A percentile compares a stretch with the other conserved stretches of the same genome.
Evolutionary conservation across 2,888 invertebrate species (phyloP).

Genomic region (Pharmacophagus antenor): DNA sequence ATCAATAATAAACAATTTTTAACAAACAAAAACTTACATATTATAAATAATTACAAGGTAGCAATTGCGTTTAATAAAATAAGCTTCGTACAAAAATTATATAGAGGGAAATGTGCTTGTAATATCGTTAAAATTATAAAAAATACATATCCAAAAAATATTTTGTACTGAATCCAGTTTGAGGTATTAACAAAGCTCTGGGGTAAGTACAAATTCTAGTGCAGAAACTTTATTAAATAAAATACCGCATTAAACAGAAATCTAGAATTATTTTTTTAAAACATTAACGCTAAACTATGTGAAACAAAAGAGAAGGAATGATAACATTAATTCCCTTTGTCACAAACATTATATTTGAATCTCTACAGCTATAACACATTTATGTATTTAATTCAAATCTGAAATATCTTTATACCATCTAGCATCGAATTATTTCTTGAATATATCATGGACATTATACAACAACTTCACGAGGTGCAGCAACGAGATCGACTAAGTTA

Average conservation of each 20-base stretch:
- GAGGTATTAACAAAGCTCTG: too few relatives aligned
- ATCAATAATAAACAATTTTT: not conserved
- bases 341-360: constrained; percentile 54
- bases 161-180: too few relatives aligned
- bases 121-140: not conserved
- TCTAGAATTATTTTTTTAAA: not conserved
- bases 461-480: constrained; percentile 66
- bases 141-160: too few relatives aligned
- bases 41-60: not conserved
- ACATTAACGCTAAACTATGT: not conserved
- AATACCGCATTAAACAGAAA: not conserved
- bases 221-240: not conserved
- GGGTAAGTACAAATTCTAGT: not conserved
- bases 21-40: not conserved
- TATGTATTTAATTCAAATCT: constrained; percentile 46
- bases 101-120: not conserved
- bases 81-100: not conserved
- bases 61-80: not conserved
- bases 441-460: constrained; percentile 72
- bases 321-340: constrained; percentile 65
- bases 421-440: constrained; percentile 60
- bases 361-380: constrained; percentile 54
- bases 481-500: constrained; percentile 53
- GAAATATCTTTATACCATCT: constrained; percentile 55
- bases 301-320: constrained; percentile 38